Percentiles rank a stretch among this genome's conserved stretches.
These are phyloP conservation scores for Puntigrus tetrazona DNA, from an alignment of 2,113 vertebrate genomes.

Conservation along the genomic window DNA sequence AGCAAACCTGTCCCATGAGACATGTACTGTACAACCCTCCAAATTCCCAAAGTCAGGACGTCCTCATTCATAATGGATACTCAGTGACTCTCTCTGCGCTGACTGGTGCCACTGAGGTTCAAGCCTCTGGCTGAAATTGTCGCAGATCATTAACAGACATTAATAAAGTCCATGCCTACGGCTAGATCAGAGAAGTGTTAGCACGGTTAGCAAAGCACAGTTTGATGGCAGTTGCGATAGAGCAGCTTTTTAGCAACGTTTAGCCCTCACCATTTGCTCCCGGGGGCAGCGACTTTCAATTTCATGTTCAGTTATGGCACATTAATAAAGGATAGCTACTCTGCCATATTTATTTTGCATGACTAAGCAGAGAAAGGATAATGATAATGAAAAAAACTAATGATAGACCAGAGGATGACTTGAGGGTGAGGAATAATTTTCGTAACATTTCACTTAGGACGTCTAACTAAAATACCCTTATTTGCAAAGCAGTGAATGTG, in stretches of 20 bases:
- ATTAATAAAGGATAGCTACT: constrained; percentile 35
- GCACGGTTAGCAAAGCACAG: constrained; percentile 2
- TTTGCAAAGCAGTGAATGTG: background rate
- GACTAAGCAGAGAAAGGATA: constrained; percentile 33
- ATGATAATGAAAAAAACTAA: constrained; percentile 28
- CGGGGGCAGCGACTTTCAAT: constrained; percentile 12
- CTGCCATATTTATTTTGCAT: constrained; percentile 35
- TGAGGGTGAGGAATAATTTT: constrained; percentile 7
- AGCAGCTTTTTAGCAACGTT: constrained; percentile 44
- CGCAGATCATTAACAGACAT: constrained; percentile 37
- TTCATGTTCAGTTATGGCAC: constrained; percentile 48
- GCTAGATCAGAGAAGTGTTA: background rate
- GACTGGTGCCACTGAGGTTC: constrained; percentile 15
- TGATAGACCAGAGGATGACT: constrained; percentile 25
- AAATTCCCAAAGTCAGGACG: constrained; percentile 21
- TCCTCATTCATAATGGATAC: constrained; percentile 32
- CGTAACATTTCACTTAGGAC: background rate
- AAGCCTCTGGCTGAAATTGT: constrained; percentile 31
- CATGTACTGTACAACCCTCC: background rate
- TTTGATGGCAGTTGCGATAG: background rate
- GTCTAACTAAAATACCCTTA: background rate
- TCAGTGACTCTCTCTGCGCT: constrained; percentile 16
- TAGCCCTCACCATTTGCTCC: constrained; percentile 33
- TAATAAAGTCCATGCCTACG: constrained; percentile 19
- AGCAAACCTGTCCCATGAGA: constrained; percentile 30